A percentile compares a stretch with the other conserved stretches of the same genome.
Conservation (phyloP, 2,113 vertebrate genomes). For the Prunella fulvescens region DNA sequence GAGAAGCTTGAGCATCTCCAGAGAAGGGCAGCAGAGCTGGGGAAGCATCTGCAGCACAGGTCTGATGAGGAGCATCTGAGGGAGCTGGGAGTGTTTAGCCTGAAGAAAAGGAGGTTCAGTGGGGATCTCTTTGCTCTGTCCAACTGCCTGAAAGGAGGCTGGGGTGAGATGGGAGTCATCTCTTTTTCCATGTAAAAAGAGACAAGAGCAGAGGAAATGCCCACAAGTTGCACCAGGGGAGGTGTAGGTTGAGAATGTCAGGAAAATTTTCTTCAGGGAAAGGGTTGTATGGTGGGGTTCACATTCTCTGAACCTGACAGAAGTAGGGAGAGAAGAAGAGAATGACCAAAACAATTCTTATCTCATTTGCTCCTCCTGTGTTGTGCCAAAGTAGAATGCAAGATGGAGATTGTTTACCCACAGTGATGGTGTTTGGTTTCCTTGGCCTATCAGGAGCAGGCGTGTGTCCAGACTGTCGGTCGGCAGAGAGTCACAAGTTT, state of each 20-base stretch:
- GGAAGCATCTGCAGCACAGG: neutral
- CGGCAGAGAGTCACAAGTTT: too few relatives aligned
- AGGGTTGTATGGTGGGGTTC: neutral
- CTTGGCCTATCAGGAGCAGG: too few relatives aligned
- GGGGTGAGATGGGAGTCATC: fast-evolving
- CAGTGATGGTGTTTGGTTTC: too few relatives aligned
- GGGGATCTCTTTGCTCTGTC: neutral
- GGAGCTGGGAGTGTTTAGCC: neutral
- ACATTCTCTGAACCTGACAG: too few relatives aligned
- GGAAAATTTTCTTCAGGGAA: neutral
- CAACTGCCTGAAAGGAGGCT: neutral
- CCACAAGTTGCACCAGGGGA: neutral
- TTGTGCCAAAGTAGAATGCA: too few relatives aligned
- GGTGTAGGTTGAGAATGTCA: neutral
- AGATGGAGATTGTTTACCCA: too few relatives aligned
- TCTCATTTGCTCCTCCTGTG: too few relatives aligned
- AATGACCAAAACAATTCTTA: too few relatives aligned
- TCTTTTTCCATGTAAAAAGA: neutral
- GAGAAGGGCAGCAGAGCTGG: neutral
- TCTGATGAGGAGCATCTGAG: neutral
- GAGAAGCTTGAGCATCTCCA: fast-evolving
- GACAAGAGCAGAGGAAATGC: neutral
- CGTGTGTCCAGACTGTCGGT: too few relatives aligned
- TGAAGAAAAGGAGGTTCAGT: neutral
- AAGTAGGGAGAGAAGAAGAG: too few relatives aligned